Evolutionary conservation across 2,113 vertebrate genomes (phyloP).

Genomic region (Cyanoliseus patagonus): DNA sequence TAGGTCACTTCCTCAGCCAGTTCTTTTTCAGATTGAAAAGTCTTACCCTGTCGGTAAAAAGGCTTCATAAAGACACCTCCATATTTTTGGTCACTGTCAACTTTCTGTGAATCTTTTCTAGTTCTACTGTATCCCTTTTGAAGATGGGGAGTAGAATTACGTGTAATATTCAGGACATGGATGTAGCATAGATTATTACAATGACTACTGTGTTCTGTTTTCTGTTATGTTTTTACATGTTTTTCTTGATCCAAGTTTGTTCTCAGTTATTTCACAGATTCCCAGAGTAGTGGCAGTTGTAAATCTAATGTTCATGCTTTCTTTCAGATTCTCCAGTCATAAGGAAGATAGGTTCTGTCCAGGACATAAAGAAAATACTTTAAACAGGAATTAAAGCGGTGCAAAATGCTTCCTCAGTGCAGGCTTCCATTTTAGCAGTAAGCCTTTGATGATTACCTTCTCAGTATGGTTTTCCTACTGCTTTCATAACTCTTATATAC

Average conservation of each 20-base stretch:
- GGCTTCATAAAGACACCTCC: background rate
- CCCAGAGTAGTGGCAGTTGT: background rate
- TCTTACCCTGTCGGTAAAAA: background rate
- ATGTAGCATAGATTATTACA: background rate
- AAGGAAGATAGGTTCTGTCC: background rate
- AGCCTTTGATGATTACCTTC: background rate
- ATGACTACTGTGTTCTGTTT: background rate
- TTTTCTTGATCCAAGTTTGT: background rate
- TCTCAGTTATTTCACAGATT: background rate
- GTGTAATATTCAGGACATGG: background rate
- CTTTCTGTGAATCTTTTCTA: background rate
- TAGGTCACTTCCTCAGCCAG: background rate
- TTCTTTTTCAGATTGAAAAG: background rate
- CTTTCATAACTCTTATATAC: background rate
- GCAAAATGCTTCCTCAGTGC: background rate
- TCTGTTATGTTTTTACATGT: background rate
- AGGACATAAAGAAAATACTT: background rate
- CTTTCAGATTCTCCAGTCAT: background rate
- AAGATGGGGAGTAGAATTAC: background rate
- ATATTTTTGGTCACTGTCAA: background rate
- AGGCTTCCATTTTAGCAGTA: background rate
- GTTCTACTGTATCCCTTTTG: background rate
- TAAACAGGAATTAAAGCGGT: background rate
- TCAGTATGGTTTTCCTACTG: background rate
- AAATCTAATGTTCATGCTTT: background rate